phyloP scores from a whole-genome alignment of 2,113 vertebrate genomes.

The Psettodes erumei region DNA sequence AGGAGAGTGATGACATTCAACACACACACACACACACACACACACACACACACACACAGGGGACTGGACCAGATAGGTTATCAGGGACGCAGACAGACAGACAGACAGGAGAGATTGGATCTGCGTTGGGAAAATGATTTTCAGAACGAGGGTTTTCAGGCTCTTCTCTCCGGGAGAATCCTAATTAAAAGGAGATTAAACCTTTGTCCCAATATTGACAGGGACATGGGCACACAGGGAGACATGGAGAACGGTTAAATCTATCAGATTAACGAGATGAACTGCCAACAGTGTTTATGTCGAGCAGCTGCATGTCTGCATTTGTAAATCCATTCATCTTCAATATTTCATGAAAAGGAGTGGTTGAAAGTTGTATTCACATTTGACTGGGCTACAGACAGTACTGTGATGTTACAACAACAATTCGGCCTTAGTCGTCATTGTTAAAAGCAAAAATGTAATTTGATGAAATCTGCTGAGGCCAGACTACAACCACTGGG shows the following conservation, averaged over 20 bases:
- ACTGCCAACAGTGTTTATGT: not conserved
- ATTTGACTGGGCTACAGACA: no score
- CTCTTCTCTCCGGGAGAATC: not conserved
- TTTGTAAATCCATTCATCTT: not conserved
- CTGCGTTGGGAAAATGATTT: not conserved
- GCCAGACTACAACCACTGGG: not conserved
- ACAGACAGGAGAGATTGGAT: not conserved
- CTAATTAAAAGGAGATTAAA: slow-evolving; percentile 22
- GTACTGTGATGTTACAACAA: no score
- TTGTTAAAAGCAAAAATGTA: not conserved
- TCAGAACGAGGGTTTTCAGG: not conserved
- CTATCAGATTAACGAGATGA: not conserved
- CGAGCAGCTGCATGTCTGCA: no score
- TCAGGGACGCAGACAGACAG: not conserved
- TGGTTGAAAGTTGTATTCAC: no score
- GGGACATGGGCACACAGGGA: not conserved
- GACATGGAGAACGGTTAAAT: not conserved
- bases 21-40: not conserved
- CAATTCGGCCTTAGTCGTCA: not conserved
- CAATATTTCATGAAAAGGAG: not conserved
- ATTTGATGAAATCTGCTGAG: not conserved
- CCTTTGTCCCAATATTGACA: not conserved
- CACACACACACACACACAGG: not conserved
- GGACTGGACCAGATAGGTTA: not conserved
- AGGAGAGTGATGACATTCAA: slow-evolving; percentile 8